These are phyloP conservation scores for Melanostoma mellinum DNA, from an alignment of 2,888 invertebrate genomes.

Conservation along the genomic window DNA sequence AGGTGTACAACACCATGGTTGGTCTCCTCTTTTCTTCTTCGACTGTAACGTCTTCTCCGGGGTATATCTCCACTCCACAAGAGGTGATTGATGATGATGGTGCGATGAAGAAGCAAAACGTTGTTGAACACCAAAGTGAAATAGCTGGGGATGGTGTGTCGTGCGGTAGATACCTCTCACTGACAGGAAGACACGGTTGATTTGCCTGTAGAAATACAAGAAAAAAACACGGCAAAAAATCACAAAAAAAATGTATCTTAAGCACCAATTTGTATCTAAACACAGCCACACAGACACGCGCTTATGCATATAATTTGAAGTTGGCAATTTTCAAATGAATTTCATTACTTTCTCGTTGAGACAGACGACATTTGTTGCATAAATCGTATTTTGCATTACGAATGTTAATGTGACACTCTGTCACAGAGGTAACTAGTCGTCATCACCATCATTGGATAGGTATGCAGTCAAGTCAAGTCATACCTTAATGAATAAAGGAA, in stretches of 20 bases:
- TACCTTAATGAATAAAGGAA: constrained; percentile 21
- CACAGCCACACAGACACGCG: constrained; percentile 42
- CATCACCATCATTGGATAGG: constrained; percentile 39
- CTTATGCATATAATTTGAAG: constrained; percentile 39
- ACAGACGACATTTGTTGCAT: constrained; percentile 64
- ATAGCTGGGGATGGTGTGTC: constrained; percentile 12
- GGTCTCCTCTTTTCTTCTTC: constrained; percentile 41
- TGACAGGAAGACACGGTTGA: constrained; percentile 62
- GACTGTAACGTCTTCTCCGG: not conserved
- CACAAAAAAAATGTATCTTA: not conserved
- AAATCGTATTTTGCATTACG: constrained; percentile 55
- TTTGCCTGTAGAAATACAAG: constrained; percentile 38
- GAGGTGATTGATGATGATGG: constrained; percentile 71
- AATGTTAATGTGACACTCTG: constrained; percentile 58
- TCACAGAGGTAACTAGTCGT: constrained; percentile 50
- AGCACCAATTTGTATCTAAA: constrained; percentile 68
- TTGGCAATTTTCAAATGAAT: constrained; percentile 60
- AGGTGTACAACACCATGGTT: constrained; percentile 64
- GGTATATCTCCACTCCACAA: constrained; percentile 40
- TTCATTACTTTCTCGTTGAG: constrained; percentile 50
- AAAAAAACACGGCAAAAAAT: not conserved
- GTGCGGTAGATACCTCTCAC: constrained; percentile 28
- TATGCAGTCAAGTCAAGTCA: constrained; percentile 35
- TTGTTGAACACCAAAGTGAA: constrained; percentile 60
- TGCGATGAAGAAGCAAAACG: constrained; percentile 68